Base-by-base conservation (phyloP, 2,113 vertebrate genomes). In the Pandion haliaetus region DNA sequence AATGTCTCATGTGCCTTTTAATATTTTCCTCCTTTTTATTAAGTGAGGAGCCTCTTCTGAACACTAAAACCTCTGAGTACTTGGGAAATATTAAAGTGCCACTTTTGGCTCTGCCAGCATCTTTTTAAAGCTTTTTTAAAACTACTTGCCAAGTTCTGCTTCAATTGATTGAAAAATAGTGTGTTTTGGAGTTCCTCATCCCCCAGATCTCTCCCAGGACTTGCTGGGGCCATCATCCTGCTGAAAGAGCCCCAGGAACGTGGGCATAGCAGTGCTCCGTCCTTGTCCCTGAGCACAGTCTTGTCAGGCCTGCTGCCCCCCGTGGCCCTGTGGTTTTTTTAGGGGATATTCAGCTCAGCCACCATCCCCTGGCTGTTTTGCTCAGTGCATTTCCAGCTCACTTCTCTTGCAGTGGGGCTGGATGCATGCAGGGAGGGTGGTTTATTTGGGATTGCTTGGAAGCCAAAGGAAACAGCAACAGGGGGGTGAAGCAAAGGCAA, bases 221-320 rank as follows among this genome's bases (percentile, higher is more conserved):
- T 45, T 91, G 10, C 54, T 71, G 61, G 50, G 38, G 34, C 19
- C 13, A 4, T 83, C n/a, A 19, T 21, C 42, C 50, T 73, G 9
- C 45, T 3, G 4, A 24, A 47, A 57, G 34, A 77, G 24, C 36
- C 31, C 12, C 0, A 0, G 45, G 36, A 55, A 29, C 0, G 1
- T n/a, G 49, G 86, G 12, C 12, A 17, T 8, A 47, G 80, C 28
- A 38, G 38, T 59, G 38, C 32, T 18, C 12, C 2, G 2, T 49
- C 57, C 80, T 52, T 24, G 23, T 72, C 36, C 24, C 57, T 0
- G 0, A 15, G 61, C 0, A 0, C 17, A 42, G 63, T 38, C 44
- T 72, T 65, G 8, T 47, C 4, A 4, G 8, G 16, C 16, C 21
- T 0, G 0, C 49, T 82, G n/a, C 65, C 5, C 7, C 14, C 31